Evolutionary conservation across 2,113 vertebrate species (phyloP), one percentile per base, ranked within the genome.

Genomic region (Heptranchias perlo): DNA sequence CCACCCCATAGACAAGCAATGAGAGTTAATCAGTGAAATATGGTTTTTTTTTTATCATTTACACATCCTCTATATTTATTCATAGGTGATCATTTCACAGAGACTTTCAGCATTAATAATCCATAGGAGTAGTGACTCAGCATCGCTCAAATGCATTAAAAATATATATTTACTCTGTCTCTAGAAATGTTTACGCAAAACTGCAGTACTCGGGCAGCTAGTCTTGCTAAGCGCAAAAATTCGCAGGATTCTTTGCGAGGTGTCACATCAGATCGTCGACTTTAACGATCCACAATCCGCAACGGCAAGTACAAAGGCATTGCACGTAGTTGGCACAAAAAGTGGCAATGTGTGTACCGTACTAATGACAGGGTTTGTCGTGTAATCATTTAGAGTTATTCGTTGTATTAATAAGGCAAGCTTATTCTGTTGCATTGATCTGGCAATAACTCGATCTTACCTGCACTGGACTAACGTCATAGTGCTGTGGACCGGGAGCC

Each of bases 401-500:
- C 58, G 89, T n/a, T n/a, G 58, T 21, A 39, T 18, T 39, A 21
- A 93, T 35, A 62, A 44, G 54, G 35, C 4, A 16, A 8, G 16
- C 6, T 93, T 93, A 64, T 14, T 78, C 3, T 6, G 14, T 23
- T 64, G 23, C n/a, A 93, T n/a, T 87, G 78, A 78, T n/a, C 23
- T 96, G 58, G 44, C n/a, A 62, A 47, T 61, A 23, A 89, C 31
- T 47, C 28, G 52, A 96, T 96, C 95, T 67, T 97, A 98, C 98
- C 98, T 98, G 97, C 64, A 96, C 94, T 96, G 97, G 96, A 62
- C 96, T 96, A 96, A 97, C 86, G 96, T 98, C 97, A 96, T 99
- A 99, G 87, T 98, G 96, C 58, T 97, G 98, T 76, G 98, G 98
- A 95, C 98, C 98, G 94, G 98, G 98, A 96, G 96, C 67, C 58